phyloP scores from a whole-genome alignment of 1,140 invertebrate genomes.

The Drosophila busckii region DNA sequence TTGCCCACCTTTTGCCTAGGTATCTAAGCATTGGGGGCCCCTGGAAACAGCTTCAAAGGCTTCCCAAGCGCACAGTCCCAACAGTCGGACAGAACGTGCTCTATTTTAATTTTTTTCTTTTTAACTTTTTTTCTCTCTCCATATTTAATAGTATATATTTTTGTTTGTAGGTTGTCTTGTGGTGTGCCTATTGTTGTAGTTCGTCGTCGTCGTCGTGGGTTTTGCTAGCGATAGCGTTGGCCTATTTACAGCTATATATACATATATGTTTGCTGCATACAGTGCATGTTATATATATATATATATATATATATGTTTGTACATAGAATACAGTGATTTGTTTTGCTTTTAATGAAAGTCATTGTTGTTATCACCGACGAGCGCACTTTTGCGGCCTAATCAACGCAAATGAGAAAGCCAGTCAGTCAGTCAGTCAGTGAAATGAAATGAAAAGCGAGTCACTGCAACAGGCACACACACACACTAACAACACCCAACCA shows the following conservation, averaged over 20 bases:
- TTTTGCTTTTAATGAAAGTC: slow-evolving; percentile 50
- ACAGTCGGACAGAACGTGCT: no score
- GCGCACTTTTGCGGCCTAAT: slow-evolving; percentile 40
- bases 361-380: slow-evolving; percentile 43
- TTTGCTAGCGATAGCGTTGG: slow-evolving; percentile 40
- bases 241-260: slow-evolving; percentile 42
- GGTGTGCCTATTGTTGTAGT: slow-evolving; percentile 15
- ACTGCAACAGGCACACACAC: slow-evolving; percentile 48
- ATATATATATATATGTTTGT: slow-evolving; percentile 16
- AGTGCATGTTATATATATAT: slow-evolving; percentile 8
- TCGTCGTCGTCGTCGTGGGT: background rate
- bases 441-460: slow-evolving; percentile 1
- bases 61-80: no score
- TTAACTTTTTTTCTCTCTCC: no score
- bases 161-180: slow-evolving; percentile 3
- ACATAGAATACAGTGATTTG: no score
- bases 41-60: no score
- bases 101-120: no score
- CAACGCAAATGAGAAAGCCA: slow-evolving; percentile 58
- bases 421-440: slow-evolving; percentile 10
- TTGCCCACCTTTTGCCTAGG: no score
- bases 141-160: no score
- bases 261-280: slow-evolving; percentile 7
- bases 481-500: background rate
- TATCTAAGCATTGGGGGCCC: no score